Conservation (phyloP, 2,888 invertebrate genomes). For the Netelia inedita region DNA sequence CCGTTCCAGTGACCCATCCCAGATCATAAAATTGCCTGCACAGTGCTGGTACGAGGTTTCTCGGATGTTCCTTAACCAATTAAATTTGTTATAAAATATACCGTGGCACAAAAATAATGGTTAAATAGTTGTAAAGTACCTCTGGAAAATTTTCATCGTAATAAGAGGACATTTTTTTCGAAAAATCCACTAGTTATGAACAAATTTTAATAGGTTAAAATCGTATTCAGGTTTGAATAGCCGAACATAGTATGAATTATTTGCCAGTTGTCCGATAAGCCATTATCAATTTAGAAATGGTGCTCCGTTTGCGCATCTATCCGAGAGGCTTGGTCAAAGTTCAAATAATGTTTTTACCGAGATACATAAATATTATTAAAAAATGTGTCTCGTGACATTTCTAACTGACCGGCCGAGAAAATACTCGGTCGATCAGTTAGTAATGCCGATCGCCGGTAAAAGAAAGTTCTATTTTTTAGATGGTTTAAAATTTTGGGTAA, state of each 20-base stretch:
- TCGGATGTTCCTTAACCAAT: slow-evolving; percentile 89
- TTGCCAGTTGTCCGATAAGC: too few species aligned
- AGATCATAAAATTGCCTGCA: slow-evolving; percentile 96
- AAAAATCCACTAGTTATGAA: background rate
- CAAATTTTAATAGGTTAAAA: background rate
- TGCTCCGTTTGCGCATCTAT: too few species aligned
- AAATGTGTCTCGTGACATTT: too few species aligned
- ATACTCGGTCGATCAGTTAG: too few species aligned
- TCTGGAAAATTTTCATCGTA: slow-evolving; percentile 66
- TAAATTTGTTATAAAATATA: background rate
- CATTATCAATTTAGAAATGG: too few species aligned
- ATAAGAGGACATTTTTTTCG: slow-evolving; percentile 48
- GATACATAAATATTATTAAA: too few species aligned
- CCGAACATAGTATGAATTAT: too few species aligned
- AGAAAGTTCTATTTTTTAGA: background rate
- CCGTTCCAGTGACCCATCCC: slow-evolving; percentile 99
- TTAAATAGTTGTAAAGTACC: slow-evolving; percentile 47
- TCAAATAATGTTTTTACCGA: too few species aligned
- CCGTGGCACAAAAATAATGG: background rate
- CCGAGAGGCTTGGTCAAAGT: too few species aligned
- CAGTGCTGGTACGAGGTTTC: slow-evolving; percentile 94
- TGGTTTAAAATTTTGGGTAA: background rate
- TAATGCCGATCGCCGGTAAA: too few species aligned
- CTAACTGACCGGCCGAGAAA: too few species aligned
- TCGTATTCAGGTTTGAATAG: too few species aligned